A percentile compares a stretch with the other conserved stretches of the same genome.
Evolutionary conservation across 2,888 invertebrate species (phyloP).

Genomic region (Nephrotoma appendiculata): DNA sequence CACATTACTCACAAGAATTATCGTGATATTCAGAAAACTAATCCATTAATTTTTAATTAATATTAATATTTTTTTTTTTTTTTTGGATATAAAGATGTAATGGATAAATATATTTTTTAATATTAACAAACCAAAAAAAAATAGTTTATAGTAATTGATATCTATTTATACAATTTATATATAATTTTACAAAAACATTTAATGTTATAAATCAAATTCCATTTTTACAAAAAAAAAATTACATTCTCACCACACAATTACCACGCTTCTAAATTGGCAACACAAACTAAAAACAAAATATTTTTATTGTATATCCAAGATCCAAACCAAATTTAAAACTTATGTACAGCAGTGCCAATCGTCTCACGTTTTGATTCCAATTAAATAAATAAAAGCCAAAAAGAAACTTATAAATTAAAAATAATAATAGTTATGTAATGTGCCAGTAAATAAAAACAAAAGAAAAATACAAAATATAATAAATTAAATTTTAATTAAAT

Average conservation of each 20-base stretch:
- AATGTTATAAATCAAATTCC: neutral
- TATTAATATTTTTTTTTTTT: neutral
- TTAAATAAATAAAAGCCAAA: neutral
- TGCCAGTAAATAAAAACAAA: neutral
- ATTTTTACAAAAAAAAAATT: neutral
- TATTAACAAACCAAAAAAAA: neutral
- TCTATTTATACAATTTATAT: neutral
- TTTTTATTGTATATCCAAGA: neutral
- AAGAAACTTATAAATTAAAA: neutral
- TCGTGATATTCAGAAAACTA: constrained; percentile 36
- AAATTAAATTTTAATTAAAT: neutral
- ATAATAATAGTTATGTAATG: neutral
- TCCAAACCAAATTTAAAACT: neutral
- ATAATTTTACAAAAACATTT: neutral
- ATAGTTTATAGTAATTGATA: neutral
- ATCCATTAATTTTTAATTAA: constrained; percentile 10
- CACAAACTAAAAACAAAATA: neutral
- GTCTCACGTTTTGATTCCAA: neutral
- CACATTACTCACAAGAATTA: constrained; percentile 35
- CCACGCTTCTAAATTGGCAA: neutral
- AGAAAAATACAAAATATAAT: neutral
- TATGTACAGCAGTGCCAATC: neutral
- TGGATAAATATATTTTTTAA: neutral
- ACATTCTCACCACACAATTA: neutral
- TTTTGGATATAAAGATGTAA: neutral